Percentiles rank a stretch among this genome's conserved stretches.
phyloP scores from a whole-genome alignment of 2,113 vertebrate species.

The Petromus typicus region DNA sequence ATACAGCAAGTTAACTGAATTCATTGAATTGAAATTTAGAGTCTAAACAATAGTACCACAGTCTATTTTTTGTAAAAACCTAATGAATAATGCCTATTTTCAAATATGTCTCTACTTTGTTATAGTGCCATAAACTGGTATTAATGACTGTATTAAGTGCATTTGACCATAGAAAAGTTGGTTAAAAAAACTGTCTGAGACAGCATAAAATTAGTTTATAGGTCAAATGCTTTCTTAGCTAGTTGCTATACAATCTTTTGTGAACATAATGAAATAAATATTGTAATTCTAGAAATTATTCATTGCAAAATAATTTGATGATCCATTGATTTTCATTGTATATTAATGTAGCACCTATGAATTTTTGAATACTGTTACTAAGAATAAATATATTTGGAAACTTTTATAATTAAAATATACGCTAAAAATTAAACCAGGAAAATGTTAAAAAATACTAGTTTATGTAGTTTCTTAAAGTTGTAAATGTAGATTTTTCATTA shows the following conservation, averaged over 20 bases:
- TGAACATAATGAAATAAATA: conserved; percentile 35
- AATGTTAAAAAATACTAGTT: conserved; percentile 42
- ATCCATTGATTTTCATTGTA: background rate
- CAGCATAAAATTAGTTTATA: conserved; percentile 22
- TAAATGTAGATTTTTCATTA: background rate
- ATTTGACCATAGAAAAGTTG: conserved; percentile 1
- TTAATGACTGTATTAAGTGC: background rate
- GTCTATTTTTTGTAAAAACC: conserved; percentile 51
- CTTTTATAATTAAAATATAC: conserved; percentile 53
- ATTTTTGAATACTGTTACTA: background rate
- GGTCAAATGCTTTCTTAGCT: conserved; percentile 39
- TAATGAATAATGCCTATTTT: conserved; percentile 36
- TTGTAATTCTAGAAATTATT: conserved; percentile 34
- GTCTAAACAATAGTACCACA: background rate
- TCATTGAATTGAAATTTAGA: conserved; percentile 41
- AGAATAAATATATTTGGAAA: conserved; percentile 27
- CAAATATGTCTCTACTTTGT: conserved; percentile 35
- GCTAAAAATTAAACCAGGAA: conserved; percentile 48
- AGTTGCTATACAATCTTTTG: background rate
- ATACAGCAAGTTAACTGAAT: conserved; percentile 39
- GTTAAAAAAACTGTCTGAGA: conserved; percentile 35
- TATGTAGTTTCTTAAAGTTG: conserved; percentile 6
- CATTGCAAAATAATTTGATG: background rate
- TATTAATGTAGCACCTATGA: background rate
- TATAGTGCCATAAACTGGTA: conserved; percentile 4